phyloP scores from a whole-genome alignment of 2,113 vertebrate genomes.

The Sorex fumeus region DNA sequence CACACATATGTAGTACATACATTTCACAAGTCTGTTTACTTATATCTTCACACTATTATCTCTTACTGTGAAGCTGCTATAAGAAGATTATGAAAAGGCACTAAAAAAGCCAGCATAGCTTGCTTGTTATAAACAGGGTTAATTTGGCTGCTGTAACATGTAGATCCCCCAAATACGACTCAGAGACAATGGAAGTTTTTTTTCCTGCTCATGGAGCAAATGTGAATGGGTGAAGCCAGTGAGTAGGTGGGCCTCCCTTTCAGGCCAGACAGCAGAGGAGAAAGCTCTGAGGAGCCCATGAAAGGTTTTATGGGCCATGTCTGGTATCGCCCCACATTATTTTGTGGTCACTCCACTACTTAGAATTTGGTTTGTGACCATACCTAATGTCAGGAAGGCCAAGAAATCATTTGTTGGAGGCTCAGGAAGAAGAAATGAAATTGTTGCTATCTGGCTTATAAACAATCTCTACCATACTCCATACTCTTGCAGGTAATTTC shows the following conservation, averaged over 20 bases:
- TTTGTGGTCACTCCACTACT: not conserved
- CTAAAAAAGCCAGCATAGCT: slow-evolving; percentile 30
- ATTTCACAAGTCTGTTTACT: not conserved
- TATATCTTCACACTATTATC: not conserved
- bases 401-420: not conserved
- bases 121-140: not conserved
- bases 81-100: not conserved
- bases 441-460: not conserved
- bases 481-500: not conserved
- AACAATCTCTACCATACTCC: not conserved
- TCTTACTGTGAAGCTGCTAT: not conserved
- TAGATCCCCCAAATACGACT: not conserved
- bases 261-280: not conserved
- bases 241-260: not conserved
- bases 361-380: slow-evolving; percentile 1
- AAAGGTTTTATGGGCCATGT: not conserved
- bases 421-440: not conserved
- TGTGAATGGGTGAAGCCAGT: not conserved
- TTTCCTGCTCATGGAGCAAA: slow-evolving; percentile 31
- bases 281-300: not conserved
- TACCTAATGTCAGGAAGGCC: not conserved
- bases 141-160: not conserved
- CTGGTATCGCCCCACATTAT: not conserved
- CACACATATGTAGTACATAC: not conserved
- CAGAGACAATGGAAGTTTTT: not conserved